Percentiles rank a stretch among this genome's conserved stretches.
Evolutionary conservation across 2,113 vertebrate species (phyloP).

Genomic region (Proteles cristata): DNA sequence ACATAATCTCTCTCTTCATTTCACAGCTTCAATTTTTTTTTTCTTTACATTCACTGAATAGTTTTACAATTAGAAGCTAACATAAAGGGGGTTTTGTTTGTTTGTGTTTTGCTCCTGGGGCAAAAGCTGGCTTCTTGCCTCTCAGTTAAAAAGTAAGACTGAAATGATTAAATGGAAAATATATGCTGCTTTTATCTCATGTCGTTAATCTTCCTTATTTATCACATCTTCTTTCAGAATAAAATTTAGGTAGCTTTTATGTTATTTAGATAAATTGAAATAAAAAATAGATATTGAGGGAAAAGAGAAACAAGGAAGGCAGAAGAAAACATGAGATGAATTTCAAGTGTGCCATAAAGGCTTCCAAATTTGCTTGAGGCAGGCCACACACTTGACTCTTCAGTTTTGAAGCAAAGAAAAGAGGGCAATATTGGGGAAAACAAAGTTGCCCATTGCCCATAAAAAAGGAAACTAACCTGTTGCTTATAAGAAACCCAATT

Average conservation of each 20-base stretch:
- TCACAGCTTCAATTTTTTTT: neutral
- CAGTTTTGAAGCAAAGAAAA: neutral
- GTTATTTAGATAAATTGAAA: constrained; percentile 15
- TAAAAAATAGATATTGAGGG: neutral
- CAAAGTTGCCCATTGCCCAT: accelerated
- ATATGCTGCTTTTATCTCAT: neutral
- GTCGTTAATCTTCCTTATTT: constrained; percentile 21
- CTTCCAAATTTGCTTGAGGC: neutral
- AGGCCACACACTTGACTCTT: neutral
- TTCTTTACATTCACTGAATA: neutral
- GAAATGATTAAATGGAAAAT: neutral
- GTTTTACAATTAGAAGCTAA: neutral
- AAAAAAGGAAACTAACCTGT: constrained; percentile 1
- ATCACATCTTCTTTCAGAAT: neutral
- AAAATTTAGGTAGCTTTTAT: neutral
- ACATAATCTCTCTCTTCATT: neutral
- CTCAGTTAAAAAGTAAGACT: neutral
- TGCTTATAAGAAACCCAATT: neutral
- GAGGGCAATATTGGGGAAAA: neutral
- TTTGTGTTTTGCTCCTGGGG: neutral
- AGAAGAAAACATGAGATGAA: neutral
- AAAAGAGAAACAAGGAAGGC: neutral
- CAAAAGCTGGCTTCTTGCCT: neutral
- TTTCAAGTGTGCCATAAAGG: neutral
- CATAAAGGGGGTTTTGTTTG: neutral